A percentile compares a stretch with the other conserved stretches of the same genome.
phyloP scores from a whole-genome alignment of 1,140 invertebrate species.

The Heterodera carotae region DNA sequence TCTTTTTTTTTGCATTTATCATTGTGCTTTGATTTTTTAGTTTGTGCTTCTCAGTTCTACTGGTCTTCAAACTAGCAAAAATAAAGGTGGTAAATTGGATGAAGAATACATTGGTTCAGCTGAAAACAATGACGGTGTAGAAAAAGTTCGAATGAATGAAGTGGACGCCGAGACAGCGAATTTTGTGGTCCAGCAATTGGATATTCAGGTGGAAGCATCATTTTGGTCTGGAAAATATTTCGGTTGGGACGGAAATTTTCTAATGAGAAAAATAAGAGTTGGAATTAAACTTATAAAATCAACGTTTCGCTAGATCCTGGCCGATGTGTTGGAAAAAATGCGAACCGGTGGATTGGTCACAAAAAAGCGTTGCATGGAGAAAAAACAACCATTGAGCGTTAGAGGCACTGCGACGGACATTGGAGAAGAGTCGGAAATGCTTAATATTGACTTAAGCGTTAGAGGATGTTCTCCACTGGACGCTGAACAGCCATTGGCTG shows the following conservation, averaged over 20 bases:
- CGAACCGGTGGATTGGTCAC: slow-evolving; percentile 27
- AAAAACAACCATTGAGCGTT: not conserved
- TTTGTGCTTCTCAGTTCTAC: not conserved
- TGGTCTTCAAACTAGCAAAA: not conserved
- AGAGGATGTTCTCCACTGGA: not conserved
- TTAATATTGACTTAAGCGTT: too few species aligned
- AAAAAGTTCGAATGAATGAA: not conserved
- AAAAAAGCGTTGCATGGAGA: slow-evolving; percentile 16
- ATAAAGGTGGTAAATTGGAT: not conserved
- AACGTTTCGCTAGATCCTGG: slow-evolving; percentile 22
- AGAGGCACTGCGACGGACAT: not conserved
- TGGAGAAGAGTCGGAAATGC: not conserved
- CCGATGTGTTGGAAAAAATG: slow-evolving; percentile 22
- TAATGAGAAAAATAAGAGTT: not conserved
- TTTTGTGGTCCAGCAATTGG: not conserved
- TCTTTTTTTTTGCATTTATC: not conserved
- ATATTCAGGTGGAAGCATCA: slow-evolving; percentile 11
- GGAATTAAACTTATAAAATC: slow-evolving; percentile 5
- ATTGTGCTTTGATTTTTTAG: not conserved
- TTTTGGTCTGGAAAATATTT: too few species aligned
- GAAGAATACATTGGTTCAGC: slow-evolving; percentile 5
- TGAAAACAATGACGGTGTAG: not conserved
- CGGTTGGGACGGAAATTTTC: not conserved
- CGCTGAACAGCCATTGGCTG: not conserved
- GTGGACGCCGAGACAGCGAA: not conserved